Evolutionary conservation across 2,888 invertebrate species (phyloP).

Genomic region (Heterodera filipjevi): DNA sequence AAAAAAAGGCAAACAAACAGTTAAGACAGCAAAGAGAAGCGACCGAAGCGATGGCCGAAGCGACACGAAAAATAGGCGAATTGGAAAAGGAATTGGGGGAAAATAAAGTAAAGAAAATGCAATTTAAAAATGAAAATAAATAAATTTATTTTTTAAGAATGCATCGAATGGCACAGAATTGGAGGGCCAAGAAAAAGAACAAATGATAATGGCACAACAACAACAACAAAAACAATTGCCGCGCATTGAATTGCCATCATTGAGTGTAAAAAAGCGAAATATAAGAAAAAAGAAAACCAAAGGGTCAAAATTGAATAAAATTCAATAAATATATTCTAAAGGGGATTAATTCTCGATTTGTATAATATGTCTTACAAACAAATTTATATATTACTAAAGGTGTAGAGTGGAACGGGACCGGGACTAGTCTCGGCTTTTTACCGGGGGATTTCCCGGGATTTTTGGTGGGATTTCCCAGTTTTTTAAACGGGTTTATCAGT

Average conservation of each 20-base stretch:
- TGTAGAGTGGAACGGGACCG: too few relatives aligned
- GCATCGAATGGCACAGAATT: not conserved
- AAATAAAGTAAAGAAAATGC: not conserved
- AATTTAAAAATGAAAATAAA: not conserved
- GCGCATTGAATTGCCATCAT: constrained; percentile 8
- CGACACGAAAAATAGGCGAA: constrained; percentile 28
- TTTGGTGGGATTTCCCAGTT: too few relatives aligned
- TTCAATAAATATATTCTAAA: not conserved
- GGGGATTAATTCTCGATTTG: too few relatives aligned
- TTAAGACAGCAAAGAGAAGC: not conserved
- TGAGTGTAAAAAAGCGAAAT: not conserved
- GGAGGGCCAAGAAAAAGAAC: not conserved
- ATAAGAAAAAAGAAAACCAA: not conserved
- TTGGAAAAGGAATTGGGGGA: constrained; percentile 30
- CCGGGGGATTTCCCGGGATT: too few relatives aligned
- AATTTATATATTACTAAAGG: too few relatives aligned
- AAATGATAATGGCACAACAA: not conserved
- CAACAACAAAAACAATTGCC: not conserved
- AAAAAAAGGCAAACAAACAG: not conserved
- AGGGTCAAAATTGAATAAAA: not conserved
- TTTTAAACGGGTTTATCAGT: too few relatives aligned
- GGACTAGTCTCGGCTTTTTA: too few relatives aligned
- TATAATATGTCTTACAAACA: too few relatives aligned
- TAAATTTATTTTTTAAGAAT: not conserved
- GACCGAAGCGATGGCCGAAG: not conserved